Conservation (phyloP, 2,888 invertebrate species). For the Drosophila atripex region DNA sequence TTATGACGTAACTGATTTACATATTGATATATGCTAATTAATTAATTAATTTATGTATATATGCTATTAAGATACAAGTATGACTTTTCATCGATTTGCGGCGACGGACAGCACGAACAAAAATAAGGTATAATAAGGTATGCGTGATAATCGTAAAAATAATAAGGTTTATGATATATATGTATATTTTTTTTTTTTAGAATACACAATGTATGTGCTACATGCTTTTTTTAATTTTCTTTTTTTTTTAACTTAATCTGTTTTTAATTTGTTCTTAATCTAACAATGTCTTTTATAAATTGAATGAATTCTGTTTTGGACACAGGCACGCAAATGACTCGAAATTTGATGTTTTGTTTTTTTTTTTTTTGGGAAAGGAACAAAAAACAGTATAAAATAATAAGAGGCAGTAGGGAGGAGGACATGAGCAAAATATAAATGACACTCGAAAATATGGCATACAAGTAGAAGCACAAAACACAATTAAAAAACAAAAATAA, state of each 20-base stretch:
- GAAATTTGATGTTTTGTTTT: not conserved
- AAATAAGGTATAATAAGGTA: conserved; percentile 34
- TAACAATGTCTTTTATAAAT: conserved; percentile 74
- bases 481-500: conserved; percentile 8
- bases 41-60: conserved; percentile 28
- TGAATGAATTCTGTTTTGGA: conserved; percentile 53
- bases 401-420: not conserved
- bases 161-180: conserved; percentile 5
- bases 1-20: conserved; percentile 32
- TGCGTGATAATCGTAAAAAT: conserved; percentile 36
- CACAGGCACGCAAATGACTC: conserved; percentile 16
- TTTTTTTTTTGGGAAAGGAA: not conserved
- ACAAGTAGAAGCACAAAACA: conserved; percentile 9
- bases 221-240: not conserved
- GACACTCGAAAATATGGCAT: conserved; percentile 35
- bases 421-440: not conserved
- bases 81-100: conserved; percentile 64
- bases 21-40: conserved; percentile 32
- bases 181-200: not conserved
- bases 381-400: not conserved
- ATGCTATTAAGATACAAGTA: conserved; percentile 28
- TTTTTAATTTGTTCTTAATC: conserved; percentile 34
- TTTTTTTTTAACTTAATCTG: conserved; percentile 1
- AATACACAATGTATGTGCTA: conserved; percentile 1
- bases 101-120: conserved; percentile 48